phyloP scores from a whole-genome alignment of 2,888 invertebrate genomes.

The Eupithecia subfuscata region DNA sequence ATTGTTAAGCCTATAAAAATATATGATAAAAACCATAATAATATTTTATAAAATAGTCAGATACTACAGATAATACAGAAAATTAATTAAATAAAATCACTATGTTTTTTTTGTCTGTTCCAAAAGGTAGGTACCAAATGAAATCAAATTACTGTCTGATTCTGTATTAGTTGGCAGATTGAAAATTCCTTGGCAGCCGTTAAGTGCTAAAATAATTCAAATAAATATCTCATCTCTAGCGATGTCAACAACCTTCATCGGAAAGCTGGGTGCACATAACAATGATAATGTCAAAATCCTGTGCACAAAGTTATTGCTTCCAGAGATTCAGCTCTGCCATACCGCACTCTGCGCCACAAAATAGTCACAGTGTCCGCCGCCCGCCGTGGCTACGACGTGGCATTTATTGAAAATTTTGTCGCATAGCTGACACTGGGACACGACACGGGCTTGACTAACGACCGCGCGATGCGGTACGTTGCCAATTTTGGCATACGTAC shows the following conservation, averaged over 20 bases:
- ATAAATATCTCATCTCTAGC: too few relatives aligned
- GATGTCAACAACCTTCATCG: neutral
- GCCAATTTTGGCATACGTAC: conserved; percentile 27
- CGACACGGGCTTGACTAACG: conserved; percentile 29
- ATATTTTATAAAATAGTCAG: conserved; percentile 2
- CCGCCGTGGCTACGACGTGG: conserved; percentile 21
- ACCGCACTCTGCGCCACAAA: conserved; percentile 25
- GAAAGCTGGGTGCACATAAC: neutral
- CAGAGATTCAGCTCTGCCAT: neutral
- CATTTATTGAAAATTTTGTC: conserved; percentile 38
- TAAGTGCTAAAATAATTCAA: too few relatives aligned
- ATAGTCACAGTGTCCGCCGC: conserved; percentile 25
- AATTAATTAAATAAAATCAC: neutral
- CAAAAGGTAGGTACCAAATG: neutral
- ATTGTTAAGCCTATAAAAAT: neutral
- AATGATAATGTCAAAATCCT: neutral
- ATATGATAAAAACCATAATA: neutral
- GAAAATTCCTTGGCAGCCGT: neutral
- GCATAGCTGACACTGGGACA: conserved; percentile 32
- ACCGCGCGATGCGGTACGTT: conserved; percentile 21
- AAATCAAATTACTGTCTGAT: neutral
- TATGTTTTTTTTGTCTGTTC: neutral
- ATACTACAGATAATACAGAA: too few relatives aligned
- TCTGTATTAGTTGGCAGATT: neutral
- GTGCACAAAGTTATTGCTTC: neutral